Conservation (phyloP, 2,113 vertebrate genomes). For the Oryzias celebensis region DNA sequence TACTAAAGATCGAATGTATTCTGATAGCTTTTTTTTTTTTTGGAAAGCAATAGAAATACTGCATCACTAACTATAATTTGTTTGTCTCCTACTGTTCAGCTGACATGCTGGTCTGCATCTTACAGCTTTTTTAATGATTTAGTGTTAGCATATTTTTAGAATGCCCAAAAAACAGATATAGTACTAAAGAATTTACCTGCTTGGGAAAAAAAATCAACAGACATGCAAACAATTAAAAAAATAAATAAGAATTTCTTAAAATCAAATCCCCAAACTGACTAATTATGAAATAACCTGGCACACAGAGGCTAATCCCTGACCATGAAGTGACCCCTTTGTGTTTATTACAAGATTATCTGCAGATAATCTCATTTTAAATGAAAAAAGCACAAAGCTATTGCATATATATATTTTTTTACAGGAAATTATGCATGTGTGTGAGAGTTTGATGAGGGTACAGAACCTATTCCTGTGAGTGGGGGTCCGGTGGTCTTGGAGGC, state of each 20-base stretch:
- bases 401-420: conserved; percentile 25
- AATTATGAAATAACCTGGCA: neutral
- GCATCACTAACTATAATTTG: neutral
- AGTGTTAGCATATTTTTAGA: neutral
- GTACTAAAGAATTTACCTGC: too few species aligned
- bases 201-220: neutral
- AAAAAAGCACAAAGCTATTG: conserved; percentile 16
- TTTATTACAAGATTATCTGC: conserved; percentile 40
- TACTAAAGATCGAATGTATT: neutral
- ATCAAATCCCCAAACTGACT: neutral
- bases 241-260: neutral
- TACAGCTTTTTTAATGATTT: neutral
- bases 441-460: conserved; percentile 18
- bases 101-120: neutral
- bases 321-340: conserved; percentile 20
- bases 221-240: neutral
- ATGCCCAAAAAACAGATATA: too few species aligned
- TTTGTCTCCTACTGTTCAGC: neutral
- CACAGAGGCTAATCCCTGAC: conserved; percentile 9
- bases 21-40: neutral
- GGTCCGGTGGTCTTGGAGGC: conserved; percentile 82
- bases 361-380: conserved; percentile 41
- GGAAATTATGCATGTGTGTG: neutral
- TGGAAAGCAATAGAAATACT: neutral
- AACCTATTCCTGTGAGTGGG: conserved; percentile 87